Evolutionary conservation across 2,888 invertebrate species (phyloP), one percentile per base, ranked within the genome.

Genomic region (Philaethria dido): DNA sequence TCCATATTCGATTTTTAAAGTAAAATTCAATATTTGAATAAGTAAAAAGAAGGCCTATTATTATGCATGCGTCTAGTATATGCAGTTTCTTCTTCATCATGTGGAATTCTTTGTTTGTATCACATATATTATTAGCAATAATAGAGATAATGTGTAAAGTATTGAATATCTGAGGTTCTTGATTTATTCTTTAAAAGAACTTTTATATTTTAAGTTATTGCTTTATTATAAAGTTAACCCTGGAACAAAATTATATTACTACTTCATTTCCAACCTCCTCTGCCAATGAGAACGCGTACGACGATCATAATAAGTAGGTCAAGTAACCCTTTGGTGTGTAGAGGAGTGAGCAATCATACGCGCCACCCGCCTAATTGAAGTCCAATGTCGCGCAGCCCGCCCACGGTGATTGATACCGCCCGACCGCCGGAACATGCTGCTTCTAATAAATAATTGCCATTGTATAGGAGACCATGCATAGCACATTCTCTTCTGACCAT

Each of bases 321-420:
- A 90, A 91, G 90, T 87, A 87, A 91, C 87, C 91, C 90, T 90
- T 89, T 88, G 81, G 82, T 76, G 74, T 84, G 84, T 84, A 80
- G 81, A 85, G 84, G 81, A 88, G 86, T 84, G 84, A 88, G 88
- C 88, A 89, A 89, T 89, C 89, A 88, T 86, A 79, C 84, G 83
- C 86, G 86, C 85, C 87, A 86, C 87, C 88, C 88, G 89, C 85
- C 91, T 92, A 92, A 92, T 92, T 92, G 92, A 91, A 92, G 89
- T 89, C 90, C 92, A 91, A 89, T 92, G 92, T 92, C 92, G 89
- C 83, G 80, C 87, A 75, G 86, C 86, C 86, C 91, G 88, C 90
- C 90, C 87, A 87, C 87, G 85, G 88, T 89, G 92, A 91, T 91
- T 90, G 89, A 91, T 91, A 89, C 89, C 86, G 84, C 84, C 86